phyloP scores from a whole-genome alignment of 2,113 vertebrate genomes.

The Naja naja region DNA sequence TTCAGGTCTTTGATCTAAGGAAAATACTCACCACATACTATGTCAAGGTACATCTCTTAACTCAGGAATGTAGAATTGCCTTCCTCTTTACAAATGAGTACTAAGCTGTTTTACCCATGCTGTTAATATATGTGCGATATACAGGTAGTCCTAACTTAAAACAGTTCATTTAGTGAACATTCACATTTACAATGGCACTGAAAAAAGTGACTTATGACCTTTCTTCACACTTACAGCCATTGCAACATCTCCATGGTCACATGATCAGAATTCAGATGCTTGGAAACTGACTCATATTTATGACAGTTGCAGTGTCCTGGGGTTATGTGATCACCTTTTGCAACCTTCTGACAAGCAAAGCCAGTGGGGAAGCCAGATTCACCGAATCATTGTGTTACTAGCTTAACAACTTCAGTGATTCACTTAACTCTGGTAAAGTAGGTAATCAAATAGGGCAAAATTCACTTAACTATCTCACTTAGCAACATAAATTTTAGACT shows the following conservation, averaged over 20 bases:
- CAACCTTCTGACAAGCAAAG: neutral
- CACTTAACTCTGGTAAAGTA: too few species aligned
- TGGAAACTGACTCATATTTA: neutral
- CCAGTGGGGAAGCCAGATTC: too few species aligned
- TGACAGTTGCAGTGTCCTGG: neutral
- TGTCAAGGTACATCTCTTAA: conserved; percentile 74
- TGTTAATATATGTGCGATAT: neutral
- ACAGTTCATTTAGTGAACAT: neutral
- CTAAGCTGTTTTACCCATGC: neutral
- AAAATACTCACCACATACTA: conserved; percentile 88
- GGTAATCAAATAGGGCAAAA: too few species aligned
- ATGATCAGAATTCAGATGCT: neutral
- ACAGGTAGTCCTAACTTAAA: neutral
- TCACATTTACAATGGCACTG: neutral
- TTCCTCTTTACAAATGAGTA: neutral
- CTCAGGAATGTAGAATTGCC: neutral
- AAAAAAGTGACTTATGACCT: neutral
- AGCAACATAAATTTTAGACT: neutral
- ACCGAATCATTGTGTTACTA: too few species aligned
- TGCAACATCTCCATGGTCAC: neutral
- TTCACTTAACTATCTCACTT: too few species aligned
- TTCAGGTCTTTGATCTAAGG: conserved; percentile 86
- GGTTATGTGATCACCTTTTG: neutral
- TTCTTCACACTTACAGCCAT: neutral
- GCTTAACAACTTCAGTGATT: too few species aligned